Evolutionary conservation across 2,888 invertebrate genomes (phyloP).

Genomic region (Meta bourneti): DNA sequence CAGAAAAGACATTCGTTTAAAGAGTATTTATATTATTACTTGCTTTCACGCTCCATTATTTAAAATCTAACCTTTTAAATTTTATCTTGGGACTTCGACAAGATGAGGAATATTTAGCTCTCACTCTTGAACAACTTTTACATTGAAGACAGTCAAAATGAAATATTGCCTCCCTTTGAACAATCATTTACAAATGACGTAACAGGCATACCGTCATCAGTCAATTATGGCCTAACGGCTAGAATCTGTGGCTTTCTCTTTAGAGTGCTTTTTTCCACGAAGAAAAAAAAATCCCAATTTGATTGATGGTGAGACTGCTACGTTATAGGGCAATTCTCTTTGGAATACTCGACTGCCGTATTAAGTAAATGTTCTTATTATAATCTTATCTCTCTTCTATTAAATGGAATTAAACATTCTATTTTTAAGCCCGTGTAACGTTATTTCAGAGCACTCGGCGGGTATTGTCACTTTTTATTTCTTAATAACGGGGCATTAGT

Average conservation of each 20-base stretch:
- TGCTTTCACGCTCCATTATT: constrained; percentile 3
- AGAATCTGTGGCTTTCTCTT: constrained; percentile 24
- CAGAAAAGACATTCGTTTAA: not conserved
- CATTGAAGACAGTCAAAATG: constrained; percentile 30
- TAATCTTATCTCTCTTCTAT: constrained; percentile 46
- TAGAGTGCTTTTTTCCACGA: constrained; percentile 16
- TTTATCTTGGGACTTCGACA: constrained; percentile 26
- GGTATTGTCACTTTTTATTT: constrained; percentile 3
- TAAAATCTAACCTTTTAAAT: not conserved
- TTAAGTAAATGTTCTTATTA: constrained; percentile 58
- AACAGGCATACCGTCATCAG: constrained; percentile 10
- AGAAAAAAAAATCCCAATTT: constrained; percentile 10
- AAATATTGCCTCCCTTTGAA: constrained; percentile 31
- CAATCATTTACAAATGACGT: constrained; percentile 49
- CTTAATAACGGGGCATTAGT: constrained; percentile 26
- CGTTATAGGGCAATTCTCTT: constrained; percentile 21
- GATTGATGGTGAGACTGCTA: constrained; percentile 47
- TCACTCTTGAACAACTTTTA: constrained; percentile 25
- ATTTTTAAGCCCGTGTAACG: constrained; percentile 50
- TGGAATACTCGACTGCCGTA: constrained; percentile 27
- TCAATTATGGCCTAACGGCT: constrained; percentile 28
- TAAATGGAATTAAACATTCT: constrained; percentile 41
- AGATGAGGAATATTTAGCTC: constrained; percentile 17
- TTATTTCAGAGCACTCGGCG: constrained; percentile 8
- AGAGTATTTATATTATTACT: constrained; percentile 8